phyloP scores from a whole-genome alignment of 2,113 vertebrate species.

The Aphelocoma coerulescens region DNA sequence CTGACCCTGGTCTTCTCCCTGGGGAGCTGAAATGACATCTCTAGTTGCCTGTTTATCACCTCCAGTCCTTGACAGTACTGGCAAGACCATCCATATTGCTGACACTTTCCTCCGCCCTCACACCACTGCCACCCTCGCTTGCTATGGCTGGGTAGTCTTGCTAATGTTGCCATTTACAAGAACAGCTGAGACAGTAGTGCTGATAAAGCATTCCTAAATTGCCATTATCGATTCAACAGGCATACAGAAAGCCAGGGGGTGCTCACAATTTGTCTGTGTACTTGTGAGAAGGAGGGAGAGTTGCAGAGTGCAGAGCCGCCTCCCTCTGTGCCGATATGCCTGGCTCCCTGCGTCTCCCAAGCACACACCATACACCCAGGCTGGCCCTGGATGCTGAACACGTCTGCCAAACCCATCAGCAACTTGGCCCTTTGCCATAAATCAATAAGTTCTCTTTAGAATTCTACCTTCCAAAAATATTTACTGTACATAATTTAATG shows the following conservation, averaged over 20 bases:
- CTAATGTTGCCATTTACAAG: neutral
- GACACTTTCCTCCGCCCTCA: neutral
- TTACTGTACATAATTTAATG: slow-evolving; percentile 82
- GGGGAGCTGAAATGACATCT: slow-evolving; percentile 5
- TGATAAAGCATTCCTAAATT: neutral
- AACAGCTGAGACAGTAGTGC: slow-evolving; percentile 31
- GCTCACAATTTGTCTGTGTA: neutral
- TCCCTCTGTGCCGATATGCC: neutral
- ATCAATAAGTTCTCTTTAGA: slow-evolving; percentile 77
- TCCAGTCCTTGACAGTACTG: slow-evolving; percentile 37
- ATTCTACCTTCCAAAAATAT: slow-evolving; percentile 79
- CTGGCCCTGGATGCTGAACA: slow-evolving; percentile 59
- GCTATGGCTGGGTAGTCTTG: neutral
- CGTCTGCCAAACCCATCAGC: slow-evolving; percentile 66
- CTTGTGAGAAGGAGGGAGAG: neutral
- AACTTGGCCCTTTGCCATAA: slow-evolving; percentile 69
- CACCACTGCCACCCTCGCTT: neutral
- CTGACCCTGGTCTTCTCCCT: neutral
- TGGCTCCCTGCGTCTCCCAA: rapidly evolving
- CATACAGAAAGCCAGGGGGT: neutral
- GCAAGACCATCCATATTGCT: slow-evolving; percentile 34
- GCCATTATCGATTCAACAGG: slow-evolving; percentile 33
- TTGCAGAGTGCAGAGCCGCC: neutral
- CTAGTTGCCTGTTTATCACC: slow-evolving; percentile 11
- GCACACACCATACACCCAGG: neutral